These are phyloP conservation scores for Clitarchus hookeri DNA, from an alignment of 2,888 invertebrate genomes.

Conservation along the genomic window DNA sequence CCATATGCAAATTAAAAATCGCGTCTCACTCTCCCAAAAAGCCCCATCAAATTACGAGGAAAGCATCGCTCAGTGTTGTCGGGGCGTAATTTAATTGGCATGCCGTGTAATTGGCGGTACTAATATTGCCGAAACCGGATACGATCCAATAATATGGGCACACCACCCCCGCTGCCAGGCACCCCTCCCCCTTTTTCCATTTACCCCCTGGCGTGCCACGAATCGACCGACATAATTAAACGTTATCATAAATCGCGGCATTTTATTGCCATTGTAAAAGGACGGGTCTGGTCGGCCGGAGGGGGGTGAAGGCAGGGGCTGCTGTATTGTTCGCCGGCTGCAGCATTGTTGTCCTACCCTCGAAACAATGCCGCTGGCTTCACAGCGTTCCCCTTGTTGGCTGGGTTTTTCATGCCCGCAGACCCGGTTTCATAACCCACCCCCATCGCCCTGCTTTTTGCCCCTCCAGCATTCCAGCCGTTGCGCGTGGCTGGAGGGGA, in stretches of 20 bases:
- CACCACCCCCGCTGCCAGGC: background rate
- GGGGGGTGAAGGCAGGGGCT: background rate
- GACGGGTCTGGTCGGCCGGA: background rate
- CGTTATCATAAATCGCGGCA: constrained; percentile 34
- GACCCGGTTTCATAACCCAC: constrained; percentile 7
- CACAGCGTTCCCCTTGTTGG: constrained; percentile 1
- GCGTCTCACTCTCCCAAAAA: constrained; percentile 17
- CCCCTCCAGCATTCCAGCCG: background rate
- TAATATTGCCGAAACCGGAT: constrained; percentile 26
- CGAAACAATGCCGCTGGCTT: background rate
- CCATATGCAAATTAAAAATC: constrained; percentile 24
- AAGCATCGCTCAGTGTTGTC: constrained; percentile 17
- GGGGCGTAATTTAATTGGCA: constrained; percentile 22
- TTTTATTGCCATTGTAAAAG: constrained; percentile 29
- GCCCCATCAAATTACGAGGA: constrained; percentile 22
- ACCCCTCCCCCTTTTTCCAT: background rate
- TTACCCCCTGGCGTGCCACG: background rate
- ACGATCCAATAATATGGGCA: constrained; percentile 24
- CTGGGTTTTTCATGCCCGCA: background rate
- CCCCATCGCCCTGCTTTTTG: background rate
- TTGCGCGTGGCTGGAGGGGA: background rate
- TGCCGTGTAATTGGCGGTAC: constrained; percentile 19
- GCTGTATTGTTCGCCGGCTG: constrained; percentile 20
- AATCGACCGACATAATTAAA: constrained; percentile 34
- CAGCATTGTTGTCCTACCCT: constrained; percentile 20